phyloP scores from a whole-genome alignment of 2,797 vertebrate species.

The Parauchenoglanis ngamensis region DNA sequence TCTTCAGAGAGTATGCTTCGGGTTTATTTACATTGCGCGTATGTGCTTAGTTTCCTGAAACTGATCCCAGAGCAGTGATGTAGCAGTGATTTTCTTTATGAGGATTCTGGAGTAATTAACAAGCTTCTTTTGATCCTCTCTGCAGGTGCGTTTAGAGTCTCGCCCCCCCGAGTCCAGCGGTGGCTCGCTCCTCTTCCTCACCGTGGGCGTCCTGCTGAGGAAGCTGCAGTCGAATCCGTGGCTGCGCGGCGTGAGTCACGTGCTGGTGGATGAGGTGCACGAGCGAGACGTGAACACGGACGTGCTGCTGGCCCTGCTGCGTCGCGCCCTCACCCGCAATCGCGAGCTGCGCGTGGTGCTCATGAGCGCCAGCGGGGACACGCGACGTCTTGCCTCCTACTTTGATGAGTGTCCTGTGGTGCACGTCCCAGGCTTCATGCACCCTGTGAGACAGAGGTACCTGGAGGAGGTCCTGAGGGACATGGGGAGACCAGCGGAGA shows the following conservation, averaged over 20 bases:
- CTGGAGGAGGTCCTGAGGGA: constrained; percentile 89
- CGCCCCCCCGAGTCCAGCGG: constrained; percentile 83
- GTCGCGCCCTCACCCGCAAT: constrained; percentile 79
- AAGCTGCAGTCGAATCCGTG: constrained; percentile 90
- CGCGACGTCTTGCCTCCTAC: constrained; percentile 83
- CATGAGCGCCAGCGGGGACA: constrained; percentile 96
- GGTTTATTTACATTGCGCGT: background rate
- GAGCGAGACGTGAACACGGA: constrained; percentile 96
- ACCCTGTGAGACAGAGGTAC: constrained; percentile 86
- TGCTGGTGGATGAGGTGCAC: constrained; percentile 95
- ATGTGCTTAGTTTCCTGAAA: background rate
- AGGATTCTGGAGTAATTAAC: background rate
- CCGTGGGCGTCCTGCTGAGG: constrained; percentile 88
- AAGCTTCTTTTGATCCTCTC: background rate
- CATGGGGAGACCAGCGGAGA: constrained; percentile 68
- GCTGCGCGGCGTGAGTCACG: constrained; percentile 90
- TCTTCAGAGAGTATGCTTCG: background rate
- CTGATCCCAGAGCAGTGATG: background rate
- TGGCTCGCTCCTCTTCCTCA: constrained; percentile 93
- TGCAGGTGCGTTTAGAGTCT: constrained; percentile 90
- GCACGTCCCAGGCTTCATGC: constrained; percentile 93
- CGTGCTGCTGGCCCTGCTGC: constrained; percentile 91
- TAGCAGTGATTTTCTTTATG: background rate
- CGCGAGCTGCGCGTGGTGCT: constrained; percentile 84
- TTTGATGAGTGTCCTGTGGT: constrained; percentile 88